Evolutionary conservation across 2,113 vertebrate genomes (phyloP).

Genomic region (Saccopteryx leptura): DNA sequence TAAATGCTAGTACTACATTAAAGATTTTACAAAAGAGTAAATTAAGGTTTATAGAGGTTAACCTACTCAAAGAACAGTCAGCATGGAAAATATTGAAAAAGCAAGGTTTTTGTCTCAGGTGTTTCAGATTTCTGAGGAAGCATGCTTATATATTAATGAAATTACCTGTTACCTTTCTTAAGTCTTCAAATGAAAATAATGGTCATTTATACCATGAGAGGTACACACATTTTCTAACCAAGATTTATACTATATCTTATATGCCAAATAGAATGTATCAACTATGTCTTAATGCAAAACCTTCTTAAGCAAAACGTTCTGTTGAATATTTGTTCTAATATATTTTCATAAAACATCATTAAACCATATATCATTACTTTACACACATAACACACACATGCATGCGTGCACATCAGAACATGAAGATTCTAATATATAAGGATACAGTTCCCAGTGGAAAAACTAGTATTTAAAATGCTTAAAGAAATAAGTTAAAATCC

Average conservation of each 20-base stretch:
- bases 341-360: background rate
- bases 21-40: background rate
- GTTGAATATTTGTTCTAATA: background rate
- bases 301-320: background rate
- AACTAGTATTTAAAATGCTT: background rate
- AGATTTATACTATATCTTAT: background rate
- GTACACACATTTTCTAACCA: background rate
- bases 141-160: background rate
- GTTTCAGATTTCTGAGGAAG: background rate
- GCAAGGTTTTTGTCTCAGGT: background rate
- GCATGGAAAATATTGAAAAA: background rate
- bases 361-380: background rate
- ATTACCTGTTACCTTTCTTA: background rate
- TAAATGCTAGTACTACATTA: background rate
- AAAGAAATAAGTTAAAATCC: conserved; percentile 24
- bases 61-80: background rate
- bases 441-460: conserved; percentile 32
- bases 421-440: rapidly evolving
- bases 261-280: background rate
- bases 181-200: background rate
- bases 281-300: background rate
- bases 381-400: background rate
- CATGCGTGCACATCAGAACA: background rate
- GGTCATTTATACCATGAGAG: background rate
- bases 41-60: conserved; percentile 21